Evolutionary conservation across 2,113 vertebrate genomes (phyloP), one percentile per base, ranked within the genome.

Genomic region (Melanotaenia duboulayi): DNA sequence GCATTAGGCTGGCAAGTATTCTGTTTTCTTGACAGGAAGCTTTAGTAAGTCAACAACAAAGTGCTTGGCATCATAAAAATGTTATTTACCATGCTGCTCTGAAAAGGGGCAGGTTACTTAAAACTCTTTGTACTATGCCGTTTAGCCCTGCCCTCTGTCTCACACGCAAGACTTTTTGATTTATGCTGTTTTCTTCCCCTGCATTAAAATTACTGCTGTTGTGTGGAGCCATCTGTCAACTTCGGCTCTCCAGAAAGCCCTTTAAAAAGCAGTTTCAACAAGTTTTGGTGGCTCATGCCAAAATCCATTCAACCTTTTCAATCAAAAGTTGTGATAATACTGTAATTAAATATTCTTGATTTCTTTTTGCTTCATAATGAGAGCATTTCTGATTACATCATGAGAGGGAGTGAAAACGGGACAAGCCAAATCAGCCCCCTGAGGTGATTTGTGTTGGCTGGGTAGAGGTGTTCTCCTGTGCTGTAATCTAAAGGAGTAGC

Each of bases 351-450:
- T 74, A 35, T 51, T 32, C 54, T 67, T 62, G 62, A 70, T 66
- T 68, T 42, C 81, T 46, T 71, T 71, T 63, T 52, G 23, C 25
- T 52, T 28, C 13, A 42, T 54, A 76, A 77, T 76, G 81, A 85
- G 79, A 75, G 78, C 69, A 60, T 66, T 48, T 83, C 74, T 92
- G 90, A 92, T 93, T 92, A 85, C 83, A 78, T 71, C 56, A 83
- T 19, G 49, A 74, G 66, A 65, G 56, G 59, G 54, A 65, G 73
- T 7, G 70, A 59, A 82, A 86, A 76, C 80, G 80, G 89, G 88
- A 78, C 79, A 76, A 77, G 80, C 48, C 85, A 87, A 93, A 94
- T 94, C 93, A 94, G 87, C 93, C 92, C 88, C 92, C 91, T 72
- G 86, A 80, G 61, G 91, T 75, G 90, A 76, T 66, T 35, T 51